Percentiles rank a stretch among this genome's conserved stretches.
Evolutionary conservation across 2,797 vertebrate genomes (phyloP).

Genomic region (Limosa lapponica): DNA sequence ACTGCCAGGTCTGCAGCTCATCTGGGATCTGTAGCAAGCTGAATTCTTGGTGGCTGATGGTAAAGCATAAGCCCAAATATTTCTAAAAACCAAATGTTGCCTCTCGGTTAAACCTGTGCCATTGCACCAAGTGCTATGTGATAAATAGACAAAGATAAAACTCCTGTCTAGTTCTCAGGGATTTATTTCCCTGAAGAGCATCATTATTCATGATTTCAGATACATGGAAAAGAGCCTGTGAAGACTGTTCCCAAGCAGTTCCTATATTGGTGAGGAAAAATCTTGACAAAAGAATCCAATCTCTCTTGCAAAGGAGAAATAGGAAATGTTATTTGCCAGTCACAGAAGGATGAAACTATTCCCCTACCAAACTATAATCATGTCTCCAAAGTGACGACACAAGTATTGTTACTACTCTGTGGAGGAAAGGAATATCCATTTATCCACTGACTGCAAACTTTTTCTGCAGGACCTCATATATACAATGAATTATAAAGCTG

Average conservation of each 20-base stretch:
- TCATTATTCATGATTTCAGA: background rate
- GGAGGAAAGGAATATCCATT: background rate
- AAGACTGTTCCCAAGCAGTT: background rate
- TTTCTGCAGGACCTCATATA: background rate
- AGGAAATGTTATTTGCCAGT: background rate
- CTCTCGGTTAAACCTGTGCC: background rate
- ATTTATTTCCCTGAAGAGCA: background rate
- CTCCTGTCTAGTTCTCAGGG: background rate
- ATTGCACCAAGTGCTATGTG: background rate
- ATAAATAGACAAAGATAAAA: background rate
- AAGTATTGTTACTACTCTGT: background rate
- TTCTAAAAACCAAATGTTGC: background rate
- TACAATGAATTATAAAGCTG: background rate
- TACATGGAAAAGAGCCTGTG: background rate
- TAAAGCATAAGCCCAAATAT: background rate
- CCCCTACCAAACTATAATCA: background rate
- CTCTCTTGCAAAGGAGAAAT: background rate
- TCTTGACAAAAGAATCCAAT: background rate
- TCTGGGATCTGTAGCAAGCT: background rate
- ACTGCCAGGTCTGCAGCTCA: background rate
- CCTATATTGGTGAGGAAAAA: background rate
- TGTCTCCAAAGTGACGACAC: background rate
- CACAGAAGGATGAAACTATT: background rate
- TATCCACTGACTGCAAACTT: background rate
- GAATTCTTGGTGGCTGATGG: background rate